These are phyloP conservation scores for Drosophila seclusa DNA, from an alignment of 2,888 invertebrate genomes.

Conservation along the genomic window DNA sequence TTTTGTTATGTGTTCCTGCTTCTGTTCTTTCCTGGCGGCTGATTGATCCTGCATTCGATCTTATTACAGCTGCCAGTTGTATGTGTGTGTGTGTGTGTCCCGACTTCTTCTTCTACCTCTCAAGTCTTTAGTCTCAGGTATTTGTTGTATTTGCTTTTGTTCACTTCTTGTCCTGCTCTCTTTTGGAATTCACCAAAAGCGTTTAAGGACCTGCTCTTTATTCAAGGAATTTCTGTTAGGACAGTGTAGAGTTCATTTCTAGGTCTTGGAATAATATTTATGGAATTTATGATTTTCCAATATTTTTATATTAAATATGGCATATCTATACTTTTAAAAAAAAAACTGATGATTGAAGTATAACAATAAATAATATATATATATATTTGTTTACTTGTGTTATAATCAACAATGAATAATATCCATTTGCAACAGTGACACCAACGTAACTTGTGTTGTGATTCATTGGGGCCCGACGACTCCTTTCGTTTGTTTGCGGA, in stretches of 20 bases:
- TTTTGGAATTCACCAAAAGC: constrained; percentile 34
- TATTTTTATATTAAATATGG: too few species aligned
- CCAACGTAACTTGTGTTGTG: too few species aligned
- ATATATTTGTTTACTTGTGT: too few species aligned
- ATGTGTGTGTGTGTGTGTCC: constrained; percentile 1
- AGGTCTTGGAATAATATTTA: not conserved
- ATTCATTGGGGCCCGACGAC: too few species aligned
- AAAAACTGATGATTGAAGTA: too few species aligned
- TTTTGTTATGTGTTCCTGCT: constrained; percentile 41
- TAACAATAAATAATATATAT: too few species aligned
- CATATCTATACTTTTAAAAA: too few species aligned
- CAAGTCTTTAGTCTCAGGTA: constrained; percentile 34
- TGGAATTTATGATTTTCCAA: not conserved
- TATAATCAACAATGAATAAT: too few species aligned
- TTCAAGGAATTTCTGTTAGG: not conserved
- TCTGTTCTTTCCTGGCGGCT: constrained; percentile 60
- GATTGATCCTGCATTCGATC: constrained; percentile 72
- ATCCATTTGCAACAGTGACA: too few species aligned
- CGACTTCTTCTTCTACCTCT: constrained; percentile 7
- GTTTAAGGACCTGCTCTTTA: not conserved
- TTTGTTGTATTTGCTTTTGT: constrained; percentile 20
- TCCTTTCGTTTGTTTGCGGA: too few species aligned
- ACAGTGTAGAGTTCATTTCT: not conserved
- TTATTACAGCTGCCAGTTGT: constrained; percentile 65
- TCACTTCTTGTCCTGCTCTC: constrained; percentile 19